A percentile compares a stretch with the other conserved stretches of the same genome.
phyloP scores from a whole-genome alignment of 1,140 invertebrate species.

The Drosophila mojavensis region DNA sequence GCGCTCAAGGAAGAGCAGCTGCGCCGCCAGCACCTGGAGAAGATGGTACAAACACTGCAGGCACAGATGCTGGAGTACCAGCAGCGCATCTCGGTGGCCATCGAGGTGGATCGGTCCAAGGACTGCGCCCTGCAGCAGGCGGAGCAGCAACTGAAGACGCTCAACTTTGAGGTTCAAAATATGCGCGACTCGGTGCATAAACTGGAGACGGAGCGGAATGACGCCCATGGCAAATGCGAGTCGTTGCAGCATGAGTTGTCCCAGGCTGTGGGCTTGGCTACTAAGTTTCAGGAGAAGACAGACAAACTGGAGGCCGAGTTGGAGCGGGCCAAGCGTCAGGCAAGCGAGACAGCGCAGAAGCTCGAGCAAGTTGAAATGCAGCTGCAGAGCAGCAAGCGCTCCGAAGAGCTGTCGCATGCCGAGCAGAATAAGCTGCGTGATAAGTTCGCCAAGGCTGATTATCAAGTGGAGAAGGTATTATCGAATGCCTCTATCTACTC shows the following conservation, averaged over 20 bases:
- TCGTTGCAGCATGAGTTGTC: conserved; percentile 71
- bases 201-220: conserved; percentile 63
- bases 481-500: neutral
- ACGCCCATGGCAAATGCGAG: conserved; percentile 54
- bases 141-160: conserved; percentile 84
- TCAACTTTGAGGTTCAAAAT: conserved; percentile 65
- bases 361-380: conserved; percentile 73
- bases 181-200: conserved; percentile 56
- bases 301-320: conserved; percentile 70
- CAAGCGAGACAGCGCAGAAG: conserved; percentile 47
- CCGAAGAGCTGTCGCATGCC: conserved; percentile 63
- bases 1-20: conserved; percentile 90
- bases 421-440: conserved; percentile 78
- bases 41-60: conserved; percentile 90
- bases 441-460: conserved; percentile 69
- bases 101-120: conserved; percentile 90
- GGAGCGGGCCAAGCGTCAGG: conserved; percentile 37
- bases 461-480: conserved; percentile 72
- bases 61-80: conserved; percentile 89
- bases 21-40: conserved; percentile 89
- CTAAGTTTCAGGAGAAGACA: conserved; percentile 78
- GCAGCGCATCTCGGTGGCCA: conserved; percentile 90
- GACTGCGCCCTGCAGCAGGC: conserved; percentile 88
- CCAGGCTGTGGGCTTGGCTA: conserved; percentile 68
- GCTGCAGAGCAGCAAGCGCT: conserved; percentile 59